A percentile compares a stretch with the other conserved stretches of the same genome.
Evolutionary conservation across 2,113 vertebrate species (phyloP).

Genomic region (Chaetorhynchus papuensis): DNA sequence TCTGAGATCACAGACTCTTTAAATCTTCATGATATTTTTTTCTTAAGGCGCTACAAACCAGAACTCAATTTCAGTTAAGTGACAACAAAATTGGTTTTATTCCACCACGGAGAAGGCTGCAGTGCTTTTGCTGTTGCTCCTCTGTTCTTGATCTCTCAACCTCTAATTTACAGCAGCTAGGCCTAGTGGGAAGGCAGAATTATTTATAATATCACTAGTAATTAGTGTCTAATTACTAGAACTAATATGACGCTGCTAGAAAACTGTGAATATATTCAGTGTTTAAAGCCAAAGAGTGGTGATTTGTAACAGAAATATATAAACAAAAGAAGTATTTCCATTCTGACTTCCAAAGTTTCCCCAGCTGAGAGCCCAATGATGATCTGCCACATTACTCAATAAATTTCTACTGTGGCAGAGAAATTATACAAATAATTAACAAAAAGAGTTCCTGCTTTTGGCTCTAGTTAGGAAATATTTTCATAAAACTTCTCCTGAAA

Average conservation of each 20-base stretch:
- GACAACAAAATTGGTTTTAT: background rate
- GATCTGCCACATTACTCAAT: background rate
- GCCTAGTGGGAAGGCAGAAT: background rate
- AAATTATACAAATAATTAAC: background rate
- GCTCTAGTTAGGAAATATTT: background rate
- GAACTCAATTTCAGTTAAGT: background rate
- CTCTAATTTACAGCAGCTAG: background rate
- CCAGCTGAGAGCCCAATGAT: background rate
- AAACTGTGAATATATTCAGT: background rate
- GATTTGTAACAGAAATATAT: background rate
- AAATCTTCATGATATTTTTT: background rate
- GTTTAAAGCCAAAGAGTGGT: background rate
- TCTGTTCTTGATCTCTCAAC: background rate
- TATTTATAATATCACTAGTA: background rate
- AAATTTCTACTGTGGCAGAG: background rate
- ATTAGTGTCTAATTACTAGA: background rate
- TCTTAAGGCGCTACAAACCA: background rate
- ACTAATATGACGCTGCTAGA: background rate
- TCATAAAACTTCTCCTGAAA: background rate
- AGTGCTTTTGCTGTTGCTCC: background rate
- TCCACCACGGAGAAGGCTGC: background rate
- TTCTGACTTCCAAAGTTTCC: background rate
- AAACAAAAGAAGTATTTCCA: background rate
- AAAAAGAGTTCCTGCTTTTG: background rate
- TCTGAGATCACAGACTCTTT: background rate